Evolutionary conservation across 2,797 vertebrate species (phyloP), one percentile per base, ranked within the genome.

Genomic region (Sebastolobus altivelis): DNA sequence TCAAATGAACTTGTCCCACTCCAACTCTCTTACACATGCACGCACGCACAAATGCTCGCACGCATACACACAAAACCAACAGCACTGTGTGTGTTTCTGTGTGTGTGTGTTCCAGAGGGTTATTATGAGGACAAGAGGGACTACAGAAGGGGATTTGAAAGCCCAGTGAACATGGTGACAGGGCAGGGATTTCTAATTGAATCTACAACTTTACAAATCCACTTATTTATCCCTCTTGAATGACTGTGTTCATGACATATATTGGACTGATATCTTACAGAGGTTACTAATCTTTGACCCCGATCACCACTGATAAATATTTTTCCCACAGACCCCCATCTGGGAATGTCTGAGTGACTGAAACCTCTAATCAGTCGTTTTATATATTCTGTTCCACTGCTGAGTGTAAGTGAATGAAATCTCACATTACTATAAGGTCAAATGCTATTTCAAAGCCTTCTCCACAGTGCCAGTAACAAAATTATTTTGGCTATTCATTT

Each of bases 71-170:
- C 38, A 76, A 52, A 69, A 33, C 8, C 20, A 66, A 27, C 20
- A 40, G 16, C 29, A 27, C 18, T 31, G 52, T 60, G 40, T 71
- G 75, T 46, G 43, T 46, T 18, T 46, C 14, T 18, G 43, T 46
- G 43, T 31, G 52, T 66, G 59, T 71, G 75, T 77, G 49, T 66
- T 71, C 16, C 67, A 73, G 40, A 71, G 29, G 80, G 72, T 88
- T 63, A 77, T 60, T 56, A 27, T 52, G 40, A 85, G 66, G 77
- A 18, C 40, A 88, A 75, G 46, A 72, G 20, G 10, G 20, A 60
- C 65, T 25, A 72, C 61, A 85, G 43, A 66, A 84, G 65, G 55
- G 46, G 83, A 86, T 89, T 77, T 81, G 43, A 88, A 82, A 59
- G 20, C 49, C 43, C 66, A 73, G 75, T 80, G 75, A 87, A 35